These are phyloP conservation scores for Pteronura brasiliensis DNA, from an alignment of 2,113 vertebrate species.

Conservation along the genomic window DNA sequence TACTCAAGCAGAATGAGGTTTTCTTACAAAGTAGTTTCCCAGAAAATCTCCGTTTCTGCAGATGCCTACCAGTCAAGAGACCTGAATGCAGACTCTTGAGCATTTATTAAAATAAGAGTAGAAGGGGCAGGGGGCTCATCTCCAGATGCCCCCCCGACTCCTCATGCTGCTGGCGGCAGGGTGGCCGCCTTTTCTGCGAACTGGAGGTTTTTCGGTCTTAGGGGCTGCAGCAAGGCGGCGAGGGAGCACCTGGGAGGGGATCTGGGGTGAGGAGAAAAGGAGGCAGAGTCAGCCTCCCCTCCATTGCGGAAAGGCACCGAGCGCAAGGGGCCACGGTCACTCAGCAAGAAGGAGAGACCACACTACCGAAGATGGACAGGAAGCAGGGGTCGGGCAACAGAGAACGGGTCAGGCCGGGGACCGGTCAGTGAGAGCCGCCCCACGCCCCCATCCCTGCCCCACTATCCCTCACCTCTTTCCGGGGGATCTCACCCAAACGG, in stretches of 20 bases:
- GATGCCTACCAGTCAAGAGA: constrained; percentile 32
- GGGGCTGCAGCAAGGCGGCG: constrained; percentile 60
- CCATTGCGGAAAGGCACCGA: background rate
- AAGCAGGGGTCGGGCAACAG: background rate
- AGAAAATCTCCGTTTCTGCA: constrained; percentile 41
- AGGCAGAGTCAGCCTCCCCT: background rate
- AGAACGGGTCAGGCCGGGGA: background rate
- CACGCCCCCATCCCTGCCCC: background rate
- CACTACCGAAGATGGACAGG: accelerated
- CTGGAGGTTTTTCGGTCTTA: constrained; percentile 61
- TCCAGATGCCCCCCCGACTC: constrained; percentile 67
- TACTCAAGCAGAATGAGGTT: background rate
- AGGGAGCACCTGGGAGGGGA: constrained; percentile 58
- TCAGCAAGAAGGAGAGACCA: background rate
- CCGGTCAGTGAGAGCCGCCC: background rate
- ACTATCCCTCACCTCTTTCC: constrained; percentile 75
- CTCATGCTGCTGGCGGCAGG: background rate
- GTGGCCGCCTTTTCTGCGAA: constrained; percentile 63
- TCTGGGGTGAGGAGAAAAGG: background rate
- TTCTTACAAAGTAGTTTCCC: constrained; percentile 32
- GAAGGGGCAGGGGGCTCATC: constrained; percentile 40
- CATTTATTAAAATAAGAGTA: constrained; percentile 28
- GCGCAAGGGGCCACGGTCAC: background rate
- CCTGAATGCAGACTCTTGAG: background rate
- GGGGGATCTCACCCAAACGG: constrained; percentile 60